A percentile compares a stretch with the other conserved stretches of the same genome.
Evolutionary conservation across 2,888 invertebrate species (phyloP).

Genomic region (Platycnemis pennipes): DNA sequence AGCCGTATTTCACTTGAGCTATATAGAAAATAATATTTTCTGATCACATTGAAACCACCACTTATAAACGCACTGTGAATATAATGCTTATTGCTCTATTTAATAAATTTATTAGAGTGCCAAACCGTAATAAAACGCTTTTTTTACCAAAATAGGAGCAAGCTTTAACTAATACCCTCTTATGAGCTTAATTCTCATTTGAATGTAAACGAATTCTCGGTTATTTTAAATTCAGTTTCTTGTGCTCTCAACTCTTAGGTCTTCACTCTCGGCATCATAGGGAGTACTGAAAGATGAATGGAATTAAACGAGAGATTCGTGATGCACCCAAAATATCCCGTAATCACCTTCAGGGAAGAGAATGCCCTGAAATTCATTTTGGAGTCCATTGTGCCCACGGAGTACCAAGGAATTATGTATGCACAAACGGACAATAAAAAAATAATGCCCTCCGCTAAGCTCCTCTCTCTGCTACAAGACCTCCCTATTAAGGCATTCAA

Average conservation of each 20-base stretch:
- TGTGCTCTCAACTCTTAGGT: not conserved
- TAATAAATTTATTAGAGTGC: no score
- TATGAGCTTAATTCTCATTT: no score
- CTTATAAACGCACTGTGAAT: no score
- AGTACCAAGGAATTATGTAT: not conserved
- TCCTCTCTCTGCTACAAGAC: conserved; percentile 5
- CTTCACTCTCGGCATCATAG: not conserved
- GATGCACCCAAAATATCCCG: not conserved
- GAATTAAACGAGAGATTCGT: not conserved
- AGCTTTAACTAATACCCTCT: no score
- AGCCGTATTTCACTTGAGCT: no score
- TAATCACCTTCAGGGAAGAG: not conserved
- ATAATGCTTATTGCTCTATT: no score
- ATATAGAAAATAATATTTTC: no score
- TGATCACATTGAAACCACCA: no score
- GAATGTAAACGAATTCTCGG: no score
- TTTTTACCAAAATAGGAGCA: no score
- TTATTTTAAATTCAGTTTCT: not conserved
- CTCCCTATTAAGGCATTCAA: conserved; percentile 21
- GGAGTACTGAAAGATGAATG: not conserved
- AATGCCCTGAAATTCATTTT: not conserved
- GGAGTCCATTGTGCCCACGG: not conserved
- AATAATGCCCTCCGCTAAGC: conserved; percentile 21
- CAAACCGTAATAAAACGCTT: no score
- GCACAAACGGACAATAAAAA: conserved; percentile 28